Evolutionary conservation across 1,140 invertebrate genomes (phyloP).

Genomic region (Bombus fervidus): DNA sequence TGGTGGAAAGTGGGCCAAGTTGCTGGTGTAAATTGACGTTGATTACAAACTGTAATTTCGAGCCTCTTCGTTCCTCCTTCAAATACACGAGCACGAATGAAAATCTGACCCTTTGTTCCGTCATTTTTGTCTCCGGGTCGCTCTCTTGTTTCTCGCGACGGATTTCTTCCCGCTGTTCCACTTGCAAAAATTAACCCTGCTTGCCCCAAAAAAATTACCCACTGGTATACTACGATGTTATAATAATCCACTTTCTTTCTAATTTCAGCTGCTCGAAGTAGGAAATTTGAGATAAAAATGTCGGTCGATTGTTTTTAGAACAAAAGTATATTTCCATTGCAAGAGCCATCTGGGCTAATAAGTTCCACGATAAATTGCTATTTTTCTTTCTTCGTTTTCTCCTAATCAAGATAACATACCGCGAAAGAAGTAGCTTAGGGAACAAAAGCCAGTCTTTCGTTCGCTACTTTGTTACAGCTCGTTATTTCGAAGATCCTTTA

Average conservation of each 20-base stretch:
- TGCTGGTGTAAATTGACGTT: conserved; percentile 25
- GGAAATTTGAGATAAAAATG: not conserved
- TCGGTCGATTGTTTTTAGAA: not conserved
- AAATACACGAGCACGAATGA: conserved; percentile 1
- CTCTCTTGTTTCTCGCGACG: not conserved
- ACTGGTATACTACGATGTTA: too few species aligned
- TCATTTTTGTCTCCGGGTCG: conserved; percentile 15
- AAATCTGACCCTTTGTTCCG: conserved; percentile 27
- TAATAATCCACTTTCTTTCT: not conserved
- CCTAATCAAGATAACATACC: not conserved
- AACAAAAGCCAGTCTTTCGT: conserved; percentile 7
- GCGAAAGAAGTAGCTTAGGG: too few species aligned
- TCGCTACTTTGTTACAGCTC: not conserved
- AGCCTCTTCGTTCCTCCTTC: not conserved
- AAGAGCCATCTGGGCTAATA: too few species aligned
- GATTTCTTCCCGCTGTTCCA: conserved; percentile 20
- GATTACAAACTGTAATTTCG: conserved; percentile 44
- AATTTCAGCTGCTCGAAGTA: too few species aligned
- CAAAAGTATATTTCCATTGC: not conserved
- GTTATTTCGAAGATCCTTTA: conserved; percentile 15
- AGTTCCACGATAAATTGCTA: not conserved
- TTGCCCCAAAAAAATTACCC: not conserved
- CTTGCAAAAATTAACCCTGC: conserved; percentile 10
- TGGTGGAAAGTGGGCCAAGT: conserved; percentile 35
- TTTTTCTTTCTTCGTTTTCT: not conserved